Conservation (phyloP, 2,888 invertebrate species). For the Rotaria magnacalcarata region DNA sequence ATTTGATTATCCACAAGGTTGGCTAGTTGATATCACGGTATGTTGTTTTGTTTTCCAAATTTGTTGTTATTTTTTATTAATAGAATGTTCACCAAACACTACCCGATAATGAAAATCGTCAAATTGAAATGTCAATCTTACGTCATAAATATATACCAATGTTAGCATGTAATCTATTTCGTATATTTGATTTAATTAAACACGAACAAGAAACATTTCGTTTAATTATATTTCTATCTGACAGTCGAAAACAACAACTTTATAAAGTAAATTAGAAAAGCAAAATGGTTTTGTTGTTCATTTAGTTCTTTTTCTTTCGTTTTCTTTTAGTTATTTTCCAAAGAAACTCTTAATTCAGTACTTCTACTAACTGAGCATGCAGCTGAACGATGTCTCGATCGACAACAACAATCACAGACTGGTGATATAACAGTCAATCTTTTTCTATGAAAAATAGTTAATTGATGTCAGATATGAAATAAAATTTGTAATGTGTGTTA, state of each 20-base stretch:
- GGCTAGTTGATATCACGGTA: not conserved
- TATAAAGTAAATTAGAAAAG: not conserved
- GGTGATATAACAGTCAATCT: not conserved
- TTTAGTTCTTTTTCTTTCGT: not conserved
- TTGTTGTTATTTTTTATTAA: not conserved
- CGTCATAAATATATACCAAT: slow-evolving; percentile 30
- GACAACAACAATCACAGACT: not conserved
- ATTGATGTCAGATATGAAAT: slow-evolving; percentile 5
- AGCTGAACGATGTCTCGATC: slow-evolving; percentile 24
- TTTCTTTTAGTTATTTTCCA: slow-evolving; percentile 5
- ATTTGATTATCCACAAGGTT: slow-evolving; percentile 33
- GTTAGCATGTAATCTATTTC: slow-evolving; percentile 26
- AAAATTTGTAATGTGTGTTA: not conserved
- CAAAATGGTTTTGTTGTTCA: not conserved
- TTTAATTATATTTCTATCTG: slow-evolving; percentile 19
- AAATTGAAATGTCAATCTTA: slow-evolving; percentile 2
- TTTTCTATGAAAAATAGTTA: not conserved
- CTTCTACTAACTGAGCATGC: not conserved
- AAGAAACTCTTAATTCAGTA: slow-evolving; percentile 15
- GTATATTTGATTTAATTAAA: slow-evolving; percentile 23
- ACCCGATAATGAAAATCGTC: slow-evolving; percentile 12
- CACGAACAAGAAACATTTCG: slow-evolving; percentile 18
- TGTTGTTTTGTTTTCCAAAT: not conserved
- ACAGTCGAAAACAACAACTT: slow-evolving; percentile 8
- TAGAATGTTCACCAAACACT: not conserved